Percentiles rank a stretch among this genome's conserved stretches.
phyloP scores from a whole-genome alignment of 2,797 vertebrate species.

The Epinephelus awoara region DNA sequence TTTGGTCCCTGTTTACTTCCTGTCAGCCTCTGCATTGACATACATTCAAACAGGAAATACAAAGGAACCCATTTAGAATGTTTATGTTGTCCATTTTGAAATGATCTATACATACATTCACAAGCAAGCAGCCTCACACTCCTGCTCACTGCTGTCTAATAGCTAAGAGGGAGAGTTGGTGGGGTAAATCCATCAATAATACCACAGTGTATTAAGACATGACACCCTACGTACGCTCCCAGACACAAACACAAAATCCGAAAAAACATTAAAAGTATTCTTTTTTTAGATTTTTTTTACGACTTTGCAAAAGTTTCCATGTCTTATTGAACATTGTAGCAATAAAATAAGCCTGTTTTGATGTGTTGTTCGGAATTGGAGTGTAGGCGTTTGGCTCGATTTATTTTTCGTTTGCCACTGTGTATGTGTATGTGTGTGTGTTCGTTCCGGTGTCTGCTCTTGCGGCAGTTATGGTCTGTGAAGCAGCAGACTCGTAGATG shows the following conservation, averaged over 20 bases:
- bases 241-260: slow-evolving; percentile 10
- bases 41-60: no score
- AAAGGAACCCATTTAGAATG: no score
- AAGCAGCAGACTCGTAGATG: slow-evolving; percentile 50
- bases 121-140: background rate
- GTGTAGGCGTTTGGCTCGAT: slow-evolving; percentile 63
- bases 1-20: no score
- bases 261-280: slow-evolving; percentile 6
- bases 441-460: slow-evolving; percentile 33
- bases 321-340: slow-evolving; percentile 17
- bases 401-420: slow-evolving; percentile 44
- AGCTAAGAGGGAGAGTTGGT: background rate
- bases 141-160: background rate
- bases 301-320: slow-evolving; percentile 51
- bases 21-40: no score
- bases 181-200: slow-evolving; percentile 19
- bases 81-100: no score
- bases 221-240: background rate
- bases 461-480: slow-evolving; percentile 50
- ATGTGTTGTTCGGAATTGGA: slow-evolving; percentile 38
- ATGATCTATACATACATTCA: background rate
- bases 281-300: slow-evolving; percentile 18
- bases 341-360: slow-evolving; percentile 33
- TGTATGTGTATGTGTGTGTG: slow-evolving; percentile 12
- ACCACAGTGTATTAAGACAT: background rate